Base-by-base conservation (phyloP, 2,888 invertebrate species). In the Hypsopygia costalis region DNA sequence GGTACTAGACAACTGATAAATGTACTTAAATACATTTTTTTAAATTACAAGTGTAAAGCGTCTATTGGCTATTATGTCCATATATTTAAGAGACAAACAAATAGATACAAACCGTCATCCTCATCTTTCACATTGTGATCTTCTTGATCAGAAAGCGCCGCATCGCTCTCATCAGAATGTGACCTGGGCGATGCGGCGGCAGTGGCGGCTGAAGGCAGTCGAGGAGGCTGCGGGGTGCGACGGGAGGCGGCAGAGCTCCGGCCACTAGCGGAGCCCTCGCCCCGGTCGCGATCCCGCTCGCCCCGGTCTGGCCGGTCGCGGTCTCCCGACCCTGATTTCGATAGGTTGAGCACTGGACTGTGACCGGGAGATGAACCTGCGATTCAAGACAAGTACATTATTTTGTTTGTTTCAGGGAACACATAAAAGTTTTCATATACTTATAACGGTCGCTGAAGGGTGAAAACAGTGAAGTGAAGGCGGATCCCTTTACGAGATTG, bases 281-380 rank as follows among this genome's bases (percentile, higher is more conserved):
- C 79, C 36, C 85, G 59, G 47, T 82, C 71, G 16, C 90, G 87
- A 55, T 93, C 93, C 53, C 90, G 91, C 54, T 93, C 93, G 40
- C 80, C 81, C 41, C 90, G 77, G 33, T 91, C 92, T 25, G 91
- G 76, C 27, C 86, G 63, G 31, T 92, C 92, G 65, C 95, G 95
- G 52, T 94, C 95, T 47, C 94, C 67, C 83, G 93, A 94, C 39
- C 95, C 96, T 42, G 95, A 95, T 86, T 97, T 97, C 40, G 97
- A 97, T 44, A 97, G 90, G 88, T 97, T 97, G 64, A 97, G 86
- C 55, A 97, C 96, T 48, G 97, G 97, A 92, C 97, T 97, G 89
- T 96, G 96, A 40, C 95, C 95, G 64, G 94, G 95, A 51, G 96
- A 95, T 46, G 96, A 96, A 58, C 94, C 94, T 94, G 89, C n/a